Evolutionary conservation across 1,140 invertebrate species (phyloP), one percentile per base, ranked within the genome.

Genomic region (Drosophila sechellia): DNA sequence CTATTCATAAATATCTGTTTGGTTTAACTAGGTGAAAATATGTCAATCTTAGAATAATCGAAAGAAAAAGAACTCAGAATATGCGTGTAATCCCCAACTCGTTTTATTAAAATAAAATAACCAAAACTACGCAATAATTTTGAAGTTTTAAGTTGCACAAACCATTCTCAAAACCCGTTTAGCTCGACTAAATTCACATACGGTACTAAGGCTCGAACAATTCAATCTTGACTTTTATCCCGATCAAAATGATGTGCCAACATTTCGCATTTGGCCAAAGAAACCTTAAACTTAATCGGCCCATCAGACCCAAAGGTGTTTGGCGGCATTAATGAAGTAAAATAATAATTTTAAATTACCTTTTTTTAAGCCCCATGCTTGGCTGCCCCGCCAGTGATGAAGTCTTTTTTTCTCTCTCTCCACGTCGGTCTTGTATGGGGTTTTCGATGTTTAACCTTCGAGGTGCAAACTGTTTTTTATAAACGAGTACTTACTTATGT

Each of bases 331-430:
- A 42, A 56, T 77, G 64, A 71, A 83, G 50, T 65, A 66, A 71
- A 87, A 71, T 78, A 81, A 76, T 78, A 76, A 76, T 56, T 83
- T 87, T 86, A 76, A 61, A 75, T 69, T 71, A 58, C 58, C 59
- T 60, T 66, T 77, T 22, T 77, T 86, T 58, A 74, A 73, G 77
- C 45, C 73, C 27, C 65, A 81, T 63, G 81, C 84, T 64, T 69
- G 70, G 75, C 52, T 79, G 81, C 75, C 50, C 84, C 69, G 46
- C 31, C 58, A 77, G 66, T 54, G 72, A 63, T 76, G 43, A 65
- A 60, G 60, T 53, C 43, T 60, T 61, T 60, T 61, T 71, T 63
- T 54, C 49, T 71, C 57, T 64, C 3, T 49, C 42, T 42, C 49
- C 34, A 53, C 42, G 27, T 27, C 40, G 46, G 15, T 55, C 56